phyloP scores from a whole-genome alignment of 2,797 vertebrate species.

The Podarcis siculus region DNA sequence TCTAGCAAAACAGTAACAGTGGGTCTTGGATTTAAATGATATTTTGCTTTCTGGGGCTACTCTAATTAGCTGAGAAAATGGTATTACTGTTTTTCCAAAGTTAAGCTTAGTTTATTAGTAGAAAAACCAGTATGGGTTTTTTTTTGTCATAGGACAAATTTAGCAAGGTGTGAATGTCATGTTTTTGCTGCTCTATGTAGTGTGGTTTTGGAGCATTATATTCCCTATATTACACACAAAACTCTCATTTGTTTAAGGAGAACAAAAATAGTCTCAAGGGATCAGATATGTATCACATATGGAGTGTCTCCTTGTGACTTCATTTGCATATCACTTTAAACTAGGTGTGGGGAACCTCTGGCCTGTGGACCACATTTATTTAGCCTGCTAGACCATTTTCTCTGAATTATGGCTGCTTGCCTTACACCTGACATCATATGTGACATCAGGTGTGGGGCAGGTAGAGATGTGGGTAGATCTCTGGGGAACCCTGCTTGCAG shows the following conservation, averaged over 20 bases:
- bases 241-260: conserved; percentile 10
- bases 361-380: too few relatives aligned
- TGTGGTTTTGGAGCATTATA: background rate
- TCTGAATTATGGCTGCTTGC: too few relatives aligned
- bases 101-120: background rate
- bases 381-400: too few relatives aligned
- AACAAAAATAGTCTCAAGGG: background rate
- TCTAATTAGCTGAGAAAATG: background rate
- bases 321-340: too few relatives aligned
- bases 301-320: background rate
- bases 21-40: background rate
- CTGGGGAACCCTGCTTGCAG: too few relatives aligned
- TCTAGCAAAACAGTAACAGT: background rate
- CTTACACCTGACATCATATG: too few relatives aligned
- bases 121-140: background rate
- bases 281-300: background rate
- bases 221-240: conserved; percentile 22
- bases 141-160: background rate
- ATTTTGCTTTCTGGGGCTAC: background rate
- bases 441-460: too few relatives aligned
- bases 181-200: background rate
- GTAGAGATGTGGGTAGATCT: too few relatives aligned
- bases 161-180: conserved; percentile 12
- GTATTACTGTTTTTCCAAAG: background rate
- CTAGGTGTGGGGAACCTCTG: too few relatives aligned